Conservation (phyloP, 2,113 vertebrate genomes). For the Pheucticus melanocephalus region DNA sequence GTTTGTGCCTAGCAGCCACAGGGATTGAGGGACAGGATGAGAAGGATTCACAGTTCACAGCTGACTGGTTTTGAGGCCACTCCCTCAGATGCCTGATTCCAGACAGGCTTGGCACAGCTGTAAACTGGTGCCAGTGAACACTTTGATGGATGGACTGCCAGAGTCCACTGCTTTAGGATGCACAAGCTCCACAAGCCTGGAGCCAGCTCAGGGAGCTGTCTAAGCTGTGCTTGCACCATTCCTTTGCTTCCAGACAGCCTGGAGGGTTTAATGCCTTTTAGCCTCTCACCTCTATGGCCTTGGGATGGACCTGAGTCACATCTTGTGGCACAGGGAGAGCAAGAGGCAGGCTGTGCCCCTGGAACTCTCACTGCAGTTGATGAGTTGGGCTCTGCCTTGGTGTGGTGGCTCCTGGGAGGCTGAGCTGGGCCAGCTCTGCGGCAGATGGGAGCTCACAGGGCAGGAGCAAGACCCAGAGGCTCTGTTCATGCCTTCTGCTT, state of each 20-base stretch:
- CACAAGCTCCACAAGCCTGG: neutral
- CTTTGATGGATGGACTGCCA: neutral
- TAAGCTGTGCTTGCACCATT: neutral
- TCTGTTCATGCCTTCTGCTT: neutral
- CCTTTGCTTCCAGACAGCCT: neutral
- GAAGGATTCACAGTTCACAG: neutral
- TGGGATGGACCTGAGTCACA: neutral
- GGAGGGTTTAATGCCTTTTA: neutral
- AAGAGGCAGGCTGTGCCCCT: neutral
- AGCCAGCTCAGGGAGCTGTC: neutral
- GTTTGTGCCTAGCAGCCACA: neutral
- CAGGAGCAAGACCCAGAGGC: neutral
- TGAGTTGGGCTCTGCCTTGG: neutral
- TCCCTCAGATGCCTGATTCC: neutral
- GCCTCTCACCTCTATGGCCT: neutral
- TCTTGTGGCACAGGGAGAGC: neutral
- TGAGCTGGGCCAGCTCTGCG: rapidly evolving
- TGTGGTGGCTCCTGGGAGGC: neutral
- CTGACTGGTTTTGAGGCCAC: neutral
- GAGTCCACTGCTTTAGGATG: neutral
- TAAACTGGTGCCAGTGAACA: neutral
- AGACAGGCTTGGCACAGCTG: neutral
- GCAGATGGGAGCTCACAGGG: neutral
- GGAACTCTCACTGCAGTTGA: neutral
- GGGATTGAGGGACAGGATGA: neutral